phyloP scores from a whole-genome alignment of 2,888 invertebrate genomes.

The Brenthis ino region DNA sequence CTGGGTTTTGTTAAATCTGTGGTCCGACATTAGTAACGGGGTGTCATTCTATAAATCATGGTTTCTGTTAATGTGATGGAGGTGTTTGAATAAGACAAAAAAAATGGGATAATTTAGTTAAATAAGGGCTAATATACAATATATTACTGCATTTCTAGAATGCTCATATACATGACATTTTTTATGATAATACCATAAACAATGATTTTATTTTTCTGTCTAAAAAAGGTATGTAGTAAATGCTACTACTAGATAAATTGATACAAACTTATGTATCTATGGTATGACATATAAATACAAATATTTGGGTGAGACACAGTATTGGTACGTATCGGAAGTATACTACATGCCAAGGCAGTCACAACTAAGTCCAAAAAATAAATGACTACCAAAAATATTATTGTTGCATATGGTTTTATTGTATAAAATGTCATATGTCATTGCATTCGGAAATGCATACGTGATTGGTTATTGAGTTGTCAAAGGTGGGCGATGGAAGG shows the following conservation, averaged over 20 bases:
- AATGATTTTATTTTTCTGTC: not conserved
- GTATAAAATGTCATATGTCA: slow-evolving; percentile 40
- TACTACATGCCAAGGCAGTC: too few relatives aligned
- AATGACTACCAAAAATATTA: too few relatives aligned
- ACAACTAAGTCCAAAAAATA: not conserved
- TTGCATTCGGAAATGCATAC: slow-evolving; percentile 57
- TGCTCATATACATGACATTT: slow-evolving; percentile 27
- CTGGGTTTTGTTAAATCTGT: slow-evolving; percentile 11
- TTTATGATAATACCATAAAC: slow-evolving; percentile 21
- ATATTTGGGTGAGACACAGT: not conserved
- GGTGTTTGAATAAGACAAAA: slow-evolving; percentile 38
- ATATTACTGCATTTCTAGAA: slow-evolving; percentile 31
- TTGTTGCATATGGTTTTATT: slow-evolving; percentile 37
- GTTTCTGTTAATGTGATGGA: slow-evolving; percentile 35
- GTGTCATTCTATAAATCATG: slow-evolving; percentile 42
- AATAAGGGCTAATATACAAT: slow-evolving; percentile 38
- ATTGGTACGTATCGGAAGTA: too few relatives aligned
- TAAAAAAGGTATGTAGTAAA: too few relatives aligned
- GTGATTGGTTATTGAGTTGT: slow-evolving; percentile 78
- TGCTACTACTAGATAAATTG: too few relatives aligned
- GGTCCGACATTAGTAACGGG: slow-evolving; percentile 8
- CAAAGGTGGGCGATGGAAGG: slow-evolving; percentile 51
- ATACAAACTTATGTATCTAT: too few relatives aligned
- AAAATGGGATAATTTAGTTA: slow-evolving; percentile 37
- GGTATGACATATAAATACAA: too few relatives aligned